These are phyloP conservation scores for Microtus montanus DNA, from an alignment of 2,113 vertebrate species.

Conservation along the genomic window DNA sequence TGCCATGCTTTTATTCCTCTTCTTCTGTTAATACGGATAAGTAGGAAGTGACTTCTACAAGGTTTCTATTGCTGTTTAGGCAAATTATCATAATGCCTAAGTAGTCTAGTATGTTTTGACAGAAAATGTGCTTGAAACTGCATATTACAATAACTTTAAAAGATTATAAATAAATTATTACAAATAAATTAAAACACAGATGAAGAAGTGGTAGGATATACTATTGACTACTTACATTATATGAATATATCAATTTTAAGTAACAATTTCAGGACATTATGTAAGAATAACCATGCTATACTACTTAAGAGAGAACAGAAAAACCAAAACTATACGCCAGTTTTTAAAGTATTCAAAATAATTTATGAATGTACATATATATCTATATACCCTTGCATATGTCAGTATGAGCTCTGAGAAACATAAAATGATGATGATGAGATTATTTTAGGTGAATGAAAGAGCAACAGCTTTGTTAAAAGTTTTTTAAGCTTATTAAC, in stretches of 20 bases:
- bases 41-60: constrained; percentile 17
- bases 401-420: constrained; percentile 7
- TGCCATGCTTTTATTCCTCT: constrained; percentile 6
- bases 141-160: constrained; percentile 10
- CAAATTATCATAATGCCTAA: constrained; percentile 30
- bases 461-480: background rate
- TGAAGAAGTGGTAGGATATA: constrained; percentile 33
- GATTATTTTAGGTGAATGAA: background rate
- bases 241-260: constrained; percentile 17
- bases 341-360: constrained; percentile 2
- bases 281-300: background rate
- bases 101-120: constrained; percentile 32
- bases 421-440: background rate
- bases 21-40: constrained; percentile 19
- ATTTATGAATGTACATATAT: background rate
- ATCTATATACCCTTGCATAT: background rate
- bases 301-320: background rate
- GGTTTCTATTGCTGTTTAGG: constrained; percentile 36
- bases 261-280: constrained; percentile 46
- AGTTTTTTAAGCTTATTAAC: background rate
- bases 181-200: constrained; percentile 47
- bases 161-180: constrained; percentile 52
- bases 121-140: constrained; percentile 35
- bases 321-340: background rate
- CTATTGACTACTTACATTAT: background rate